Conservation (phyloP, 2,797 vertebrate genomes). For the Tapera naevia region DNA sequence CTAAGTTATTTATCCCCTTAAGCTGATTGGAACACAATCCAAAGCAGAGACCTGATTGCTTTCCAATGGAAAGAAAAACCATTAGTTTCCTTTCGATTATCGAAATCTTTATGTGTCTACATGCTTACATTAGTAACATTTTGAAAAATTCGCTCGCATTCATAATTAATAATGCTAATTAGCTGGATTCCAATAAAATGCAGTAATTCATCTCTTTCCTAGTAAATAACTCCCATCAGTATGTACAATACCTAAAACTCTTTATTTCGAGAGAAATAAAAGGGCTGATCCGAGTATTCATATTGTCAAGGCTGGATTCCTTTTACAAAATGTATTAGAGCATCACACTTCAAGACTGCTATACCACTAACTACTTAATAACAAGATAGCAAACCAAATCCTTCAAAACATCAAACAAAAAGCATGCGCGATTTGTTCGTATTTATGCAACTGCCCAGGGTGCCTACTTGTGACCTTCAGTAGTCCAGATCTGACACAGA, state of each 20-base stretch:
- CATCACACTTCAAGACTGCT: not conserved
- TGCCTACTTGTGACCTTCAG: rapidly evolving
- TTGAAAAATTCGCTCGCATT: not conserved
- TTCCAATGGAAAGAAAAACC: not conserved
- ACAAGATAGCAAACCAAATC: not conserved
- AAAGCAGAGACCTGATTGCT: not conserved
- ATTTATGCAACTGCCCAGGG: not conserved
- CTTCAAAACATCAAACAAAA: not conserved
- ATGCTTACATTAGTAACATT: not conserved
- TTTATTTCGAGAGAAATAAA: not conserved
- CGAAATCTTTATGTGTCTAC: not conserved
- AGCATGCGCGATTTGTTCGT: not conserved
- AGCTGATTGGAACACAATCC: not conserved
- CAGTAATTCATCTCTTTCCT: not conserved
- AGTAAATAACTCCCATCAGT: not conserved
- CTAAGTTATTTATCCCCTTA: not conserved
- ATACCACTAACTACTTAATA: not conserved
- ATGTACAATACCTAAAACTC: not conserved
- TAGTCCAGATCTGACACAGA: not conserved
- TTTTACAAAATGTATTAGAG: not conserved
- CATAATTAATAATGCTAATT: not conserved
- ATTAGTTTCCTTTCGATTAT: not conserved
- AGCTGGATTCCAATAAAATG: not conserved
- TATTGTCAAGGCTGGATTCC: not conserved
- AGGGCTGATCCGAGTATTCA: not conserved